Evolutionary conservation across 2,797 vertebrate genomes (phyloP), one percentile per base, ranked within the genome.

Genomic region (Buphagus erythrorhynchus): DNA sequence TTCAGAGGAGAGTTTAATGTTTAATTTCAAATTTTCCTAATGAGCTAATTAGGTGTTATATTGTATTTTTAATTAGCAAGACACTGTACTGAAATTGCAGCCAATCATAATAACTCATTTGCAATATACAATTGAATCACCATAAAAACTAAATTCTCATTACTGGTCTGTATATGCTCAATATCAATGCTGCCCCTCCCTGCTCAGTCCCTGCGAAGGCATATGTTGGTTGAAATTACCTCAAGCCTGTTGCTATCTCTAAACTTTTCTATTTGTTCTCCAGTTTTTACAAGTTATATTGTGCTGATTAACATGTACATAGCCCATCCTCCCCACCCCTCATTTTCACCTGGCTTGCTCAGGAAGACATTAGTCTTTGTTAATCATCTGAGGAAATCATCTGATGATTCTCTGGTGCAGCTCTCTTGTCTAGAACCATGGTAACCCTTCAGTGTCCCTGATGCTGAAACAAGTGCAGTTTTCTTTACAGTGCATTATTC

Each of bases 251-350:
- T 29, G 3, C 2, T 77, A 2, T 49, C 31, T 49, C 49, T 17
- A 48, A 31, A 63, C 2, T 22, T 66, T 49, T 79, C 25, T 19
- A 9, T 43, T 88, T 43, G 1, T 72, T 63, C 16, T 40, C 25
- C 43, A 11, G 2, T 17, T 82, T 82, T 61, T 35, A 16, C 14
- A 43, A 12, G 42, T 66, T 13, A 7, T 2, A 4, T 36, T 48
- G 18, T 16, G 13, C n/a, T 45, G 36, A 38, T 18, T 13, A 11
- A 20, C 10, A 5, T 2, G 29, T 11, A 2, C 6, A 3, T 0
- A 0, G 7, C 7, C 21, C 61, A 33, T 19, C 10, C 5, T 29
- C 4, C 10, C 10, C 18, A 33, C 9, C 10, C 9, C 24, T 29
- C 11, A 9, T 10, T 16, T 21, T 61, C 38, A n/a, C 20, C 43